Base-by-base conservation (phyloP, 2,797 vertebrate species). In the Petrocephalus sullivani region DNA sequence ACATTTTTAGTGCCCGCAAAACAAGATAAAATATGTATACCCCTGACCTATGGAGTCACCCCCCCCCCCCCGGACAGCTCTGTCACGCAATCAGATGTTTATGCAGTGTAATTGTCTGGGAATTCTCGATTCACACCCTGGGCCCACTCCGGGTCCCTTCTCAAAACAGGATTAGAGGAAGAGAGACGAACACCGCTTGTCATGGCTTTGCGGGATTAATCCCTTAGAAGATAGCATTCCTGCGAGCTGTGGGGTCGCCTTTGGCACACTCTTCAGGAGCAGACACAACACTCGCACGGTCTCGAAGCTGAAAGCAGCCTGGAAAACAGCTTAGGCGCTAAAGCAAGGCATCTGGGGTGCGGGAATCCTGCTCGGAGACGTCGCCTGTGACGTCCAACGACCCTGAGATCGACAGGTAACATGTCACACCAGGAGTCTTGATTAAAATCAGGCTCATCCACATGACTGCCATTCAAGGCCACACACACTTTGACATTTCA, bases 11-110 rank as follows among this genome's bases (percentile, higher is more conserved):
- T n/a, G 19, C 41, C 75, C 41, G 12, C 10, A 33, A 67, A 33
- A 81, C 41, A 49, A 81, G 75, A 81, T n/a, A 23, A 81, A 81
- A 81, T n/a, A 41, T 41, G 33, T 3, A 49, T 37, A 81, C 75
- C n/a, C 41, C 75, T 81, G 41, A 49, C 46, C 33, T 14, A 46
- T 7, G 75, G 41, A 49, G 16, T 81, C 14, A 2, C 0, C 19
- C 46, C 33, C 16, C 16, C 33, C 75, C 8, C 37, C 16, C 7
- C 37, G 12, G 23, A 46, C 87, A 87, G 81, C 28, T 0, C 64
- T 67, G 41, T 19, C 3, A 23, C 89, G 88, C 96, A 96, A 87
- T 94, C 92, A 0, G 96, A 95, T 87, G 95, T 91, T 90, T 96
- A 67, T 4, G 64, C 4, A 23, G 28, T 8, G 37, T 78, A 78